A percentile compares a stretch with the other conserved stretches of the same genome.
These are phyloP conservation scores for Tauraco hartlaubi DNA, from an alignment of 2,797 vertebrate species.

Conservation along the genomic window DNA sequence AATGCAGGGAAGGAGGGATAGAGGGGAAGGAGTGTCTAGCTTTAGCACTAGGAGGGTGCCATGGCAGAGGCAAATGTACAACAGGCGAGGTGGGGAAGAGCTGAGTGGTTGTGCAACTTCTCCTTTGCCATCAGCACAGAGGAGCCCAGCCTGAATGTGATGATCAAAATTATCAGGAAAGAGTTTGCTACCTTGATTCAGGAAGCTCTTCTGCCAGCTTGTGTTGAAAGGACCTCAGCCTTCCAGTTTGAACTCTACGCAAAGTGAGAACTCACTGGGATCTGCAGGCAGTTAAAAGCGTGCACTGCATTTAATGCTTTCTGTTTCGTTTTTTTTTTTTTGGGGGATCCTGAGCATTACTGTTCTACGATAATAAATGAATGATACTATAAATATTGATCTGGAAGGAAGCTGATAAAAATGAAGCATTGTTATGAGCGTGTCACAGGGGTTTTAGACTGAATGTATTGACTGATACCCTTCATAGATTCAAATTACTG, in stretches of 20 bases:
- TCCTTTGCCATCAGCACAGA: not conserved
- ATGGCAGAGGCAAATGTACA: fast-evolving
- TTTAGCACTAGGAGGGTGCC: not conserved
- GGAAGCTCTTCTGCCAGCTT: not conserved
- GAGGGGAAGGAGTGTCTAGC: not conserved
- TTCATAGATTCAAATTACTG: conserved; percentile 79
- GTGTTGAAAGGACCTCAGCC: not conserved
- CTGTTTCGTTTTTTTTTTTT: not conserved
- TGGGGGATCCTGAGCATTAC: not conserved
- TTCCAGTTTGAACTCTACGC: not conserved
- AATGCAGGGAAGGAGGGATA: not conserved
- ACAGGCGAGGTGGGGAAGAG: not conserved
- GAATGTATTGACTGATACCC: conserved; percentile 77
- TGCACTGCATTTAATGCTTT: not conserved
- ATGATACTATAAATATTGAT: conserved; percentile 78
- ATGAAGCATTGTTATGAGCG: conserved; percentile 56
- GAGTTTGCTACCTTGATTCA: not conserved
- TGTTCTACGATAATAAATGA: conserved; percentile 57
- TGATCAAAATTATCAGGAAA: not conserved
- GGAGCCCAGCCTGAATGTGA: not conserved
- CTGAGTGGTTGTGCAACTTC: not conserved
- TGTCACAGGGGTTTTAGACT: conserved; percentile 63
- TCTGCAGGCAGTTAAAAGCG: not conserved
- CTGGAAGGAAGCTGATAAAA: conserved; percentile 65
- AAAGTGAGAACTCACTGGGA: not conserved